Base-by-base conservation (phyloP, 2,113 vertebrate species). In the Halcyon malimbica region DNA sequence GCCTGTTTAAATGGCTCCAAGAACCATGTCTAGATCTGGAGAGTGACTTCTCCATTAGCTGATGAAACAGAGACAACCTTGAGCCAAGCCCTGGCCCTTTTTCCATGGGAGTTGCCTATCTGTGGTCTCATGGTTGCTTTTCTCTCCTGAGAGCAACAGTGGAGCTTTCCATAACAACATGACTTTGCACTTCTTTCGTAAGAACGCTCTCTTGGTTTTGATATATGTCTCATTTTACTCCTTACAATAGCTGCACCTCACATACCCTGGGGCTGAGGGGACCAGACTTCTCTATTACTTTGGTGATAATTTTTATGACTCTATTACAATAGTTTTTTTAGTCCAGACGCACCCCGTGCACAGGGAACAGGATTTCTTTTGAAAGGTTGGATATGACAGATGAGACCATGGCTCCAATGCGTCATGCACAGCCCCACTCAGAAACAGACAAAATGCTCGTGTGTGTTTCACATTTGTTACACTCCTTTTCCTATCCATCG, bases 351-450 rank as follows among this genome's bases (percentile, higher is more conserved):
- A 64, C 50, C 59, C 44, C 9, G 33, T 8, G 48, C 78, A 13
- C 67, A 73, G 63, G 62, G 63, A 77, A 65, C 57, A 39, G 50
- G 59, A 60, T 63, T 91, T 41, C 50, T 86, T 73, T 59, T 10
- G 24, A 74, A 80, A 92, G 90, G 83, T 54, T 80, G 16, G 89
- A 26, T 37, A 28, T 20, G 74, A 94, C 93, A 93, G 92, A 79
- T 39, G 83, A 80, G 46, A 69, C 31, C 1, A 4, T 10, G 46
- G 59, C 54, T 91, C 70, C 44, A 44, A 5, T 0, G 3, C 8
- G 69, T 5, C 8, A 80, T 2, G 59, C 2, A 3, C 41, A 33
- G 93, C n/a, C 67, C 31, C 0, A 0, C n/a, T 48, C 0, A 4
- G 63, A 88, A 78, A 93, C 42, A 53, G 59, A 65, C 54, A 67